phyloP scores from a whole-genome alignment of 2,113 vertebrate genomes.

The Carassius auratus region DNA sequence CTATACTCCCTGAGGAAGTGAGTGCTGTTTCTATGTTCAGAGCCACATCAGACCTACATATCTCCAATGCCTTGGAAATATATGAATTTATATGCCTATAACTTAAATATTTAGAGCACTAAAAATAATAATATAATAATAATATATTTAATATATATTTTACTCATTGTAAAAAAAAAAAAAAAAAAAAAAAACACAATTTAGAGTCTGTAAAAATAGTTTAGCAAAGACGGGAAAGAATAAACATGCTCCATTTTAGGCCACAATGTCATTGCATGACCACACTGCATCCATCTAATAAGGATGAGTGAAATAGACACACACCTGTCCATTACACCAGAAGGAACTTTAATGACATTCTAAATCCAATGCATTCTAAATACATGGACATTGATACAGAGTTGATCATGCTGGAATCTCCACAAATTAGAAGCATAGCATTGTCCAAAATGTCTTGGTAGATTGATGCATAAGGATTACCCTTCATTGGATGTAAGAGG shows the following conservation, averaged over 20 bases:
- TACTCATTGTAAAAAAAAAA: too few relatives aligned
- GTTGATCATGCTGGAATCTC: too few relatives aligned
- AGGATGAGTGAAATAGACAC: not conserved
- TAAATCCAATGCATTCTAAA: too few relatives aligned
- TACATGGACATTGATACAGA: too few relatives aligned
- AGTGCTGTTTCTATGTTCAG: conserved; percentile 36
- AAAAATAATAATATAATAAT: not conserved
- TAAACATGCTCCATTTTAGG: not conserved
- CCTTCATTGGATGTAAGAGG: too few relatives aligned
- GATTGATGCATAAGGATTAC: too few relatives aligned
- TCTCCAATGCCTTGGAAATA: not conserved
- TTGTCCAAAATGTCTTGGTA: too few relatives aligned
- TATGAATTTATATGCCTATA: not conserved
- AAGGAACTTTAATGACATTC: too few relatives aligned
- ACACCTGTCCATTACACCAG: too few relatives aligned
- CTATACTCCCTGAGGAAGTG: conserved; percentile 10
- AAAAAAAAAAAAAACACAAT: too few relatives aligned
- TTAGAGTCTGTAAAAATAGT: conserved; percentile 15
- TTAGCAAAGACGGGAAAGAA: not conserved
- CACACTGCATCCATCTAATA: conserved; percentile 10
- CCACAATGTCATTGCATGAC: not conserved
- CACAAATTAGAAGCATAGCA: too few relatives aligned
- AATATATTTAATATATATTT: too few relatives aligned
- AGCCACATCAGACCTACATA: not conserved
- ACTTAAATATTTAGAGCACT: not conserved